A percentile compares a stretch with the other conserved stretches of the same genome.
These are phyloP conservation scores for Drosophila pullipes DNA, from an alignment of 2,888 invertebrate species.

Conservation along the genomic window DNA sequence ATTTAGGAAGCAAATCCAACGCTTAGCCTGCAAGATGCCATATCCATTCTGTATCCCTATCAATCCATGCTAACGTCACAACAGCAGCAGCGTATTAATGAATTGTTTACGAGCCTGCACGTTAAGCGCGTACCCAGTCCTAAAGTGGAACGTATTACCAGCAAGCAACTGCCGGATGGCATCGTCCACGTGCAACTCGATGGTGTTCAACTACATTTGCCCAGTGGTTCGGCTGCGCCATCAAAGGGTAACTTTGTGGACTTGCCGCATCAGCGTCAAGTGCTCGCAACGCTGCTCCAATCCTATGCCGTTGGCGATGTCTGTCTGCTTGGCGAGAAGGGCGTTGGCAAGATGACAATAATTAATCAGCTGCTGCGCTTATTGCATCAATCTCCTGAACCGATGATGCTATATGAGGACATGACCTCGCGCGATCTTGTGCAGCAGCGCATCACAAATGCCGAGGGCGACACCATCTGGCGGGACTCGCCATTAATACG, in stretches of 20 bases:
- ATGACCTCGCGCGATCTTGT: slow-evolving; percentile 98
- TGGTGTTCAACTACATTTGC: slow-evolving; percentile 85
- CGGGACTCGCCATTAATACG: slow-evolving; percentile 93
- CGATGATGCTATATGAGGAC: slow-evolving; percentile 97
- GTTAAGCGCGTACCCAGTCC: slow-evolving; percentile 73
- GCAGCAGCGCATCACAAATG: slow-evolving; percentile 95
- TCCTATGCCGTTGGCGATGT: slow-evolving; percentile 93
- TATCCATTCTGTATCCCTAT: slow-evolving; percentile 94
- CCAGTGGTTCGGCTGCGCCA: slow-evolving; percentile 67
- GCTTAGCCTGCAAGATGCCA: slow-evolving; percentile 89
- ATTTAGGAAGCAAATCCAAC: slow-evolving; percentile 90
- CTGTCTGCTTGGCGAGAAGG: slow-evolving; percentile 94
- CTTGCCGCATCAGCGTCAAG: slow-evolving; percentile 91
- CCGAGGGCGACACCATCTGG: slow-evolving; percentile 98
- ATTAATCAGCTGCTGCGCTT: slow-evolving; percentile 91
- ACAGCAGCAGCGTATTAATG: slow-evolving; percentile 90
- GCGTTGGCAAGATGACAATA: slow-evolving; percentile 96
- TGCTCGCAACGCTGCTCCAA: slow-evolving; percentile 91
- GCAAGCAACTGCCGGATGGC: slow-evolving; percentile 2
- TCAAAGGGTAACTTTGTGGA: slow-evolving; percentile 86
- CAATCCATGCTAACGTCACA: slow-evolving; percentile 92
- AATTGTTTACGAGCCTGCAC: slow-evolving; percentile 89
- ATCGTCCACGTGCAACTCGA: slow-evolving; percentile 72
- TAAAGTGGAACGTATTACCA: slow-evolving; percentile 58
- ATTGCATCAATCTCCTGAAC: slow-evolving; percentile 92